phyloP scores from a whole-genome alignment of 2,888 invertebrate species.

The Polydrusus cervinus region DNA sequence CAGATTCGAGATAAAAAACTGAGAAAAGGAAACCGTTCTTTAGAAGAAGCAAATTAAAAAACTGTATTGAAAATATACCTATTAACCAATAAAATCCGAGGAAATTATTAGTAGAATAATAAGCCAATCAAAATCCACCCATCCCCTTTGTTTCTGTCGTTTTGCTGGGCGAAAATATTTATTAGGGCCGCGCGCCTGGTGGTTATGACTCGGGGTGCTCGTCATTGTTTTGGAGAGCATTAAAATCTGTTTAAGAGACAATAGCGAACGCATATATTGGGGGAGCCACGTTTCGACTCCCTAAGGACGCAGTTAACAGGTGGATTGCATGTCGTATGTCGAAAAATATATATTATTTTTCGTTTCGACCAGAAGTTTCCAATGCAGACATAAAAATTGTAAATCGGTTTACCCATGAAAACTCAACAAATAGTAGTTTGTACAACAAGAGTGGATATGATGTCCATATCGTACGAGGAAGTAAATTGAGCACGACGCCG shows the following conservation, averaged over 20 bases:
- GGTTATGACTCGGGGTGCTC: conserved; percentile 66
- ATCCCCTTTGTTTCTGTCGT: conserved; percentile 34
- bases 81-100: too few relatives aligned
- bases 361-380: conserved; percentile 35
- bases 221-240: conserved; percentile 71
- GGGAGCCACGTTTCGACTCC: conserved; percentile 45
- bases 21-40: too few relatives aligned
- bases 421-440: too few relatives aligned
- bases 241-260: conserved; percentile 74
- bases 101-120: conserved; percentile 41
- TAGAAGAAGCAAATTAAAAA: too few relatives aligned
- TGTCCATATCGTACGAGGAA: too few relatives aligned
- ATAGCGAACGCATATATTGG: conserved; percentile 48
- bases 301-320: conserved; percentile 70
- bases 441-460: too few relatives aligned
- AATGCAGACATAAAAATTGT: neutral
- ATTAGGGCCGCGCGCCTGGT: conserved; percentile 64
- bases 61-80: too few relatives aligned
- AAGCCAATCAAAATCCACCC: conserved; percentile 48
- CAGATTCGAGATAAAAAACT: too few relatives aligned
- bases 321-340: conserved; percentile 68
- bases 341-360: conserved; percentile 30
- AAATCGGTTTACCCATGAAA: neutral
- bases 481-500: too few relatives aligned
- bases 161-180: conserved; percentile 62